phyloP scores from a whole-genome alignment of 2,888 invertebrate genomes.

The Lamellibrachia satsuma region DNA sequence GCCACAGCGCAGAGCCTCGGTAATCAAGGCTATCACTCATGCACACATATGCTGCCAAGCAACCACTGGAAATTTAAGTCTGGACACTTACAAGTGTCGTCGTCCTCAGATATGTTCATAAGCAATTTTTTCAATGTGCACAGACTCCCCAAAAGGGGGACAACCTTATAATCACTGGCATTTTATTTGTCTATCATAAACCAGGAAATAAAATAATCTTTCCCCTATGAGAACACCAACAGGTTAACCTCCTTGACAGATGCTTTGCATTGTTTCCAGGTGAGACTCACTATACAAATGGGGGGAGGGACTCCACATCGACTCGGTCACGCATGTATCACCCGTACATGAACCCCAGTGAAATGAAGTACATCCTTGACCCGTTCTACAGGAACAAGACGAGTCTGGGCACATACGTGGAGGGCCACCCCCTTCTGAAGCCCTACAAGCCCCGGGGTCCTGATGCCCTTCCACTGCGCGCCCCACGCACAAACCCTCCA shows the following conservation, averaged over 20 bases:
- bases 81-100: too few species aligned
- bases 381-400: constrained; percentile 23
- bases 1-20: too few species aligned
- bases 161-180: too few species aligned
- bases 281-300: not conserved
- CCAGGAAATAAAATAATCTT: too few species aligned
- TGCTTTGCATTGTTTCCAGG: not conserved
- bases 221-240: not conserved
- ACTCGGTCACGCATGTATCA: not conserved
- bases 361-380: constrained; percentile 24
- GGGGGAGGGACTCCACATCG: not conserved
- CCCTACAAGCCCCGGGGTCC: constrained; percentile 57
- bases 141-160: too few species aligned
- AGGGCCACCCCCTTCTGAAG: constrained; percentile 40
- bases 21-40: too few species aligned
- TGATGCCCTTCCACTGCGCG: constrained; percentile 52
- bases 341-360: not conserved
- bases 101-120: too few species aligned
- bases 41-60: too few species aligned
- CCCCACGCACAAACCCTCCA: constrained; percentile 46
- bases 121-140: too few species aligned
- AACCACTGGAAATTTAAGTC: too few species aligned
- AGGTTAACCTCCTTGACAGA: not conserved
- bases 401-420: constrained; percentile 21
- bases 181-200: too few species aligned